Evolutionary conservation across 2,888 invertebrate species (phyloP), one percentile per base, ranked within the genome.

Genomic region (Microdon myrmicae): DNA sequence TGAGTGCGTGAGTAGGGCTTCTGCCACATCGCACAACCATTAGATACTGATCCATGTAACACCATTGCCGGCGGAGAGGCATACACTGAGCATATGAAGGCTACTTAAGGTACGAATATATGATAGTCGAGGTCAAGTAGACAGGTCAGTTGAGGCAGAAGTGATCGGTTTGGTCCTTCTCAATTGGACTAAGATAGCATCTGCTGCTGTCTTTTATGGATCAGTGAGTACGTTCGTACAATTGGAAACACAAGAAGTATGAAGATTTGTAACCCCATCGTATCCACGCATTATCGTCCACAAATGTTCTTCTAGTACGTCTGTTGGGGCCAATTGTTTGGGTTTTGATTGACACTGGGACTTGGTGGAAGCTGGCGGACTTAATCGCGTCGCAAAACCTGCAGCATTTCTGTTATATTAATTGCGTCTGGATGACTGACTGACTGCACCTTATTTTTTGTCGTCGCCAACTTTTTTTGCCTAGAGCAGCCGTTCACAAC

Each of bases 381-480:
- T 22, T 31, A 32, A 54, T 41, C 47, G 54, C 26, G 54, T 55
- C 60, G 43, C 31, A 5, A 23, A 64, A 64, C 64, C 64, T 58
- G 58, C 64, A 64, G 38, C 47, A 47, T 49, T 28, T 31, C 64
- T 64, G 51, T 39, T 45, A 37, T 64, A 64, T 64, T 64, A 64
- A 64, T 64, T 64, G 64, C 64, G 64, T 64, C 64, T 64, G 58
- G 64, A 64, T 67, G 68, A 55, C 61, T 58, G 67, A 56, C 55
- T 60, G 59, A 67, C 67, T 67, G 67, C 67, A 67, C 67, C 67
- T 67, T 67, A 56, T 53, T 67, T 67, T 61, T 51, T 37, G 66
- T 59, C 54, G 53, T 48, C 25, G 29, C 47, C 38, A 31, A 26
- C 35, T 54, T 45, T 59, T 41, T 29, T 41, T 25, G 47, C 35